These are phyloP conservation scores for Oreocharis arfaki DNA, from an alignment of 2,113 vertebrate genomes.

Conservation along the genomic window DNA sequence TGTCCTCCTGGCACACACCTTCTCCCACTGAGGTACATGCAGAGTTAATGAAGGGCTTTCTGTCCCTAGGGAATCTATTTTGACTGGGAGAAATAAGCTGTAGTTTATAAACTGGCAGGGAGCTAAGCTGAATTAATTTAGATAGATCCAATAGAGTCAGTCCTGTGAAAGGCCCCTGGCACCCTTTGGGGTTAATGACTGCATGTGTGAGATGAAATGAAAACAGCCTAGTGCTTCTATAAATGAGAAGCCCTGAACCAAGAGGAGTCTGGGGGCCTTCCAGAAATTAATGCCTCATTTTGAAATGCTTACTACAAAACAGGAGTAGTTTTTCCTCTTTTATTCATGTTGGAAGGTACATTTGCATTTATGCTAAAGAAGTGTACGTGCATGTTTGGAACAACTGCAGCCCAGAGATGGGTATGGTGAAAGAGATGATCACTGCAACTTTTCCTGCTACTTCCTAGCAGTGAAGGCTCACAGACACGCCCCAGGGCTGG, in stretches of 20 bases:
- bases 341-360: neutral
- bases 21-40: neutral
- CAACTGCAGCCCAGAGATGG: neutral
- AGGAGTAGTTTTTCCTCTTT: neutral
- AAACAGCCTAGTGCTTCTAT: neutral
- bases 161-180: neutral
- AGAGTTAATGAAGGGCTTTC: neutral
- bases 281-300: neutral
- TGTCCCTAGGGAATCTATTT: neutral
- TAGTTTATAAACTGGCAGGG: neutral
- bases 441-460: neutral
- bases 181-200: neutral
- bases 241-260: neutral
- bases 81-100: neutral
- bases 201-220: neutral
- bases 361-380: neutral
- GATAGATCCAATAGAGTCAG: fast-evolving
- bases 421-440: neutral
- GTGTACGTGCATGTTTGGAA: neutral
- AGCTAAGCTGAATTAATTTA: neutral
- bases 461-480: neutral
- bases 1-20: neutral
- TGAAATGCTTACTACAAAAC: neutral
- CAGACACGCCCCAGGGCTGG: neutral
- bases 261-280: neutral